These are phyloP conservation scores for Drosophila subpulchrella DNA, from an alignment of 1,140 invertebrate genomes.

Conservation along the genomic window DNA sequence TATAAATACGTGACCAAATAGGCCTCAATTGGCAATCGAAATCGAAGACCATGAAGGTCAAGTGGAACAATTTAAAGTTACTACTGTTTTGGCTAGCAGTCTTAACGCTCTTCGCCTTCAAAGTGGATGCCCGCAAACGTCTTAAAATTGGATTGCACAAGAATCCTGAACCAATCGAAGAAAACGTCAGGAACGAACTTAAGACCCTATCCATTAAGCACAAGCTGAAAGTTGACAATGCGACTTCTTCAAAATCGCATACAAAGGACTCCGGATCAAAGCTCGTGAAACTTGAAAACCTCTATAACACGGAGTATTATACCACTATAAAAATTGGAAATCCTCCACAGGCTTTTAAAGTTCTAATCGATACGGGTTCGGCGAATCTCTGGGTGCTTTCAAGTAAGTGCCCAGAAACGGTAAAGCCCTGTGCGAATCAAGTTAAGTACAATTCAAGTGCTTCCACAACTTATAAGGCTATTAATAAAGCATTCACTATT, in stretches of 20 bases:
- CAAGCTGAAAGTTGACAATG: slow-evolving; percentile 9
- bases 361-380: slow-evolving; percentile 99
- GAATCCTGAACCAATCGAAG: slow-evolving; percentile 28
- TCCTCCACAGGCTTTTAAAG: slow-evolving; percentile 95
- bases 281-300: slow-evolving; percentile 18
- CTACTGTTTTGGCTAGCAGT: slow-evolving; percentile 14
- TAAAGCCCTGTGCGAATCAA: slow-evolving; percentile 92
- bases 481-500: slow-evolving; percentile 96
- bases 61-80: slow-evolving; percentile 1
- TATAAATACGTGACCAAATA: slow-evolving; percentile 49
- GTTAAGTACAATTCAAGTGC: slow-evolving; percentile 96
- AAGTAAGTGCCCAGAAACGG: slow-evolving; percentile 92
- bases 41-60: slow-evolving; percentile 22
- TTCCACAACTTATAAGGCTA: slow-evolving; percentile 92
- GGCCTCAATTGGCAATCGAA: slow-evolving; percentile 15
- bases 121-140: slow-evolving; percentile 8
- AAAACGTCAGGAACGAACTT: slow-evolving; percentile 24
- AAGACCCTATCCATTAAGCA: slow-evolving; percentile 36
- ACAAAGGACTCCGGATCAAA: background rate
- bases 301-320: slow-evolving; percentile 96
- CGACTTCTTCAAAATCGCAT: background rate
- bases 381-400: slow-evolving; percentile 99
- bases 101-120: background rate
- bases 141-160: slow-evolving; percentile 19
- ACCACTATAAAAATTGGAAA: slow-evolving; percentile 95